Evolutionary conservation across 1,140 invertebrate genomes (phyloP).

Genomic region (Drosophila kanapiae): DNA sequence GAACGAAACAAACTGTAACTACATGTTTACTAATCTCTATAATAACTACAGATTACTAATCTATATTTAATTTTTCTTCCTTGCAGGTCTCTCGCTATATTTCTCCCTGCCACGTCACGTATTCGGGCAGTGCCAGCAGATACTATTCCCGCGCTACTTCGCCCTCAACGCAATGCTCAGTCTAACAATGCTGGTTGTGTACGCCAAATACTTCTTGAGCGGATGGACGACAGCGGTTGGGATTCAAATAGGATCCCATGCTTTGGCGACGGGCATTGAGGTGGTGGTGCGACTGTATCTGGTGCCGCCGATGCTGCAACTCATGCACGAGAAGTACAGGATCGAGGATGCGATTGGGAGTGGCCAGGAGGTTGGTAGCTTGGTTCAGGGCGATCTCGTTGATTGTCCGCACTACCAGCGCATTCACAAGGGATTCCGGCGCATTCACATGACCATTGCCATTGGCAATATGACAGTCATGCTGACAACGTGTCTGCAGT

Average conservation of each 20-base stretch:
- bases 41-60: background rate
- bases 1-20: conserved; percentile 25
- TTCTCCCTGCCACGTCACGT: conserved; percentile 92
- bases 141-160: conserved; percentile 95
- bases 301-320: conserved; percentile 87
- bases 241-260: conserved; percentile 87
- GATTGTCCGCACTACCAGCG: conserved; percentile 89
- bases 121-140: conserved; percentile 93
- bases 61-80: background rate
- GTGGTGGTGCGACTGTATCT: conserved; percentile 89
- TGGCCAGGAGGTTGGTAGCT: conserved; percentile 89
- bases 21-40: background rate
- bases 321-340: conserved; percentile 88
- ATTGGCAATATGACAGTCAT: conserved; percentile 90
- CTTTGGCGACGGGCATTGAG: conserved; percentile 88
- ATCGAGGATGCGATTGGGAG: conserved; percentile 89
- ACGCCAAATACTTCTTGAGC: conserved; percentile 86
- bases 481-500: conserved; percentile 89
- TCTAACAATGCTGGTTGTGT: conserved; percentile 90
- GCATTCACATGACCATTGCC: conserved; percentile 88
- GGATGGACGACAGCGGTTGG: conserved; percentile 71
- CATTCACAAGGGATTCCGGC: conserved; percentile 88
- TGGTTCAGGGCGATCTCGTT: conserved; percentile 87
- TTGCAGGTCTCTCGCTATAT: conserved; percentile 91
- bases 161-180: conserved; percentile 91